Conservation (phyloP, 2,888 invertebrate species). For the Anarsia innoxiella region DNA sequence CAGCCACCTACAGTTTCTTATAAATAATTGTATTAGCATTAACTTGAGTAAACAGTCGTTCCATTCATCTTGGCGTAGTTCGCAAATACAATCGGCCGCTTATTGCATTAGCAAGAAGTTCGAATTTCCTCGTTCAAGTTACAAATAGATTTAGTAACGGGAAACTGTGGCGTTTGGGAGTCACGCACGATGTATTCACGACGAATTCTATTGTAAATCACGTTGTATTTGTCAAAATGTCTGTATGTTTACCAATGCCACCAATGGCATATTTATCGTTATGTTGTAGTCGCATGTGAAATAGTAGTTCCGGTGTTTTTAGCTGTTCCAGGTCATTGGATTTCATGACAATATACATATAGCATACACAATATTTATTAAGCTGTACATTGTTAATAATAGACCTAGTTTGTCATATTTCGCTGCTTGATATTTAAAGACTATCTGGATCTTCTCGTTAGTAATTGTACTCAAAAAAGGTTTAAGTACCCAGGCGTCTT, state of each 20-base stretch:
- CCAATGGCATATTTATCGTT: conserved; percentile 1
- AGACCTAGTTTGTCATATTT: too few relatives aligned
- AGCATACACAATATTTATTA: too few relatives aligned
- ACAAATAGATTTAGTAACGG: conserved; percentile 19
- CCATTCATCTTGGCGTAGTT: not conserved
- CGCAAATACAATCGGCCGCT: not conserved
- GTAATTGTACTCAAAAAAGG: too few relatives aligned
- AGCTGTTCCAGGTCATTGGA: too few relatives aligned
- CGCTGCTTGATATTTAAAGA: too few relatives aligned
- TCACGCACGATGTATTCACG: conserved; percentile 1
- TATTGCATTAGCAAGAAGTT: conserved; percentile 7
- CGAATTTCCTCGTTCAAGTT: conserved; percentile 12
- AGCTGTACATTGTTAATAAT: too few relatives aligned
- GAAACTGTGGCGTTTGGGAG: conserved; percentile 8
- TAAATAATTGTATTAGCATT: not conserved
- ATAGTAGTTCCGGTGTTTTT: not conserved
- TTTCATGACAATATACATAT: too few relatives aligned
- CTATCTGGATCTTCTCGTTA: too few relatives aligned
- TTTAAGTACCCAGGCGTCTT: too few relatives aligned
- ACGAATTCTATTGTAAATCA: not conserved
- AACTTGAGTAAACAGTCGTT: not conserved
- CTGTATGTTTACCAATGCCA: not conserved
- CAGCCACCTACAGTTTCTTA: not conserved
- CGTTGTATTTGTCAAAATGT: not conserved
- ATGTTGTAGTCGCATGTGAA: not conserved